Base-by-base conservation (phyloP, 2,888 invertebrate genomes). In the Athalia cordata region DNA sequence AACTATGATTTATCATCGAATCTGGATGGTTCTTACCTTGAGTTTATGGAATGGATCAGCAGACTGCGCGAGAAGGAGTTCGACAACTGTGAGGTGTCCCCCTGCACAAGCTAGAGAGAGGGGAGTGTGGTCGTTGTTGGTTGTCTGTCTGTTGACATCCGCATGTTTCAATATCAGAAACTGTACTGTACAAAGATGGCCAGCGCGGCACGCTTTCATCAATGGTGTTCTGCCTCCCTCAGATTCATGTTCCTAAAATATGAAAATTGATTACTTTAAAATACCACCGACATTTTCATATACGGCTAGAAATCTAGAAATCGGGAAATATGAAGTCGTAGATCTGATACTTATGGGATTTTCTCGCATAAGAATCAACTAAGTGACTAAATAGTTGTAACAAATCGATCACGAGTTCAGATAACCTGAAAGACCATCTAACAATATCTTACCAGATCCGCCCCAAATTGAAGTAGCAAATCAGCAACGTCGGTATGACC, bases 131-230 rank as follows among this genome's bases (percentile, higher is more conserved):
- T 99, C 99, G 90, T 98, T 98, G 90, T 96, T 96, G 80, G 96
- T 96, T 7, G 98, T 97, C 91, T 96, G 95, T 82, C 95, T 93
- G 87, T 97, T 96, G n/a, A 96, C 95, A 90, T 96, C 94, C 29
- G 96, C 96, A 81, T 94, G 94, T 90, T 97, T 97, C 78, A 95
- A 94, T 83, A 99, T 95, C 81, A 99, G 94, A 92, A 97, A 98
- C 92, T 98, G 97, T 84, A 99, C 98, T 82, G 99, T 98, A 91
- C 97, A 97, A 77, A 97, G 92, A 91, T 99, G 98, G 0, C 99
- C 99, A 13, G 98, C 98, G 83, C 99, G 94, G 84, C 98, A 98
- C 47, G 99, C 99, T 92, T 99, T 99, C 99, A 99, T 99, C 87
- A 99, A 92, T 68, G 99, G 98, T 81, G 99, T 99, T 85, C 98